Evolutionary conservation across 2,888 invertebrate species (phyloP).

Genomic region (Anticlea derivata): DNA sequence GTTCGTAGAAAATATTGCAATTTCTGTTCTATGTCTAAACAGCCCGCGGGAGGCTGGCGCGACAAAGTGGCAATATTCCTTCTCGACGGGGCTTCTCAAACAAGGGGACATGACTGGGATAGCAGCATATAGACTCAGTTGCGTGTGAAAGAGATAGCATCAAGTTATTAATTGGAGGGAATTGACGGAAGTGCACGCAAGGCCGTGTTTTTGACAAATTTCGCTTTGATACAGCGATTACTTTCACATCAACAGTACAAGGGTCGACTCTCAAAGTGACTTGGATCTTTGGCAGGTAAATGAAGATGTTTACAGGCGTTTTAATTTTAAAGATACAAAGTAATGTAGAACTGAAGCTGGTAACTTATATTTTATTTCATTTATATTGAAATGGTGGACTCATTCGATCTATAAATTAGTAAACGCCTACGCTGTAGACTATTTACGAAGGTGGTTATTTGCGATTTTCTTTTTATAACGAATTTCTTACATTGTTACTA

Average conservation of each 20-base stretch:
- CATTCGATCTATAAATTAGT: too few relatives aligned
- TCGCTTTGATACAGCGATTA: conserved; percentile 82
- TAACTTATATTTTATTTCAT: too few relatives aligned
- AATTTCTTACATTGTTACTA: too few relatives aligned
- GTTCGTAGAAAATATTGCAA: conserved; percentile 73
- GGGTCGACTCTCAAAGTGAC: conserved; percentile 61
- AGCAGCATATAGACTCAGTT: conserved; percentile 34
- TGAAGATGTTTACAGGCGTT: conserved; percentile 38
- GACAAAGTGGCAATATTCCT: conserved; percentile 83
- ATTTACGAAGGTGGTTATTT: too few relatives aligned
- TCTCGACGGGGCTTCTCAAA: conserved; percentile 81
- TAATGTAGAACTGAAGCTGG: too few relatives aligned
- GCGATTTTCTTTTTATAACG: too few relatives aligned
- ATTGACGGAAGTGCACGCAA: conserved; percentile 80
- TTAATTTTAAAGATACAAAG: too few relatives aligned
- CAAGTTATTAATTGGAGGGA: conserved; percentile 81
- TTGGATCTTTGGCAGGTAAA: conserved; percentile 47
- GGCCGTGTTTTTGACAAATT: conserved; percentile 83
- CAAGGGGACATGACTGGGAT: conserved; percentile 71
- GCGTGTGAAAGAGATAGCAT: conserved; percentile 49
- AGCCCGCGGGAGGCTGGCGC: conserved; percentile 73
- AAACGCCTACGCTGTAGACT: too few relatives aligned
- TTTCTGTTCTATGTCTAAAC: conserved; percentile 68
- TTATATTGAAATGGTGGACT: too few relatives aligned
- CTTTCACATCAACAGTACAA: conserved; percentile 75